Evolutionary conservation across 2,888 invertebrate genomes (phyloP).

Genomic region (Sarcophaga caerulescens): DNA sequence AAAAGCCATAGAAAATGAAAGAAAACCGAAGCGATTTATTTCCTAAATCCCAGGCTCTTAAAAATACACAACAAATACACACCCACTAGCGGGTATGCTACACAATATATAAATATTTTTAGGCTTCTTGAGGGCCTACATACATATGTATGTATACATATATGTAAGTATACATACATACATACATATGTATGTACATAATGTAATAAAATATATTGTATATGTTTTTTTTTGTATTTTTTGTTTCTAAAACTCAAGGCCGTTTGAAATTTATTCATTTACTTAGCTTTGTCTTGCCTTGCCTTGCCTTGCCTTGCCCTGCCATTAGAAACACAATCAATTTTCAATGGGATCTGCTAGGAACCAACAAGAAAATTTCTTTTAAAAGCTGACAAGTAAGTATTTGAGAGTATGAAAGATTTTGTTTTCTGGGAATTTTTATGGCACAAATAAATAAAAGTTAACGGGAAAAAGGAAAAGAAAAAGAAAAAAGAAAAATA

Average conservation of each 20-base stretch:
- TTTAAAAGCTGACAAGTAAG: no score
- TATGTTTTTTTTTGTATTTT: conserved; percentile 16
- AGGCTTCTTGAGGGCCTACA: conserved; percentile 10
- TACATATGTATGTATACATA: neutral
- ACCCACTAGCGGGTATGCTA: neutral
- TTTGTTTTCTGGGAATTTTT: conserved; percentile 1
- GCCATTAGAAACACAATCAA: conserved; percentile 12
- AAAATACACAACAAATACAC: conserved; percentile 62
- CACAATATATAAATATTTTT: conserved; percentile 22
- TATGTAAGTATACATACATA: neutral
- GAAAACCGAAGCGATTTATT: conserved; percentile 46
- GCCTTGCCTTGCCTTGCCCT: no score
- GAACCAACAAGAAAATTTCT: no score
- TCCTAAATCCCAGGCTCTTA: conserved; percentile 68
- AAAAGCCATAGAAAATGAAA: neutral
- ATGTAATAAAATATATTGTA: conserved; percentile 13
- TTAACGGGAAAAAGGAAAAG: neutral
- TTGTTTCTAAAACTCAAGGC: conserved; percentile 38
- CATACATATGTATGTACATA: neutral
- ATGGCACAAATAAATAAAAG: neutral
- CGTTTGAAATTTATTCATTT: neutral
- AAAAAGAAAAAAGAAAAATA: neutral
- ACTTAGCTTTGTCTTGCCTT: neutral
- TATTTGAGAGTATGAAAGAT: neutral
- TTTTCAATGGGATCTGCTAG: no score